phyloP scores from a whole-genome alignment of 2,888 invertebrate species.

The Thalpophila matura region DNA sequence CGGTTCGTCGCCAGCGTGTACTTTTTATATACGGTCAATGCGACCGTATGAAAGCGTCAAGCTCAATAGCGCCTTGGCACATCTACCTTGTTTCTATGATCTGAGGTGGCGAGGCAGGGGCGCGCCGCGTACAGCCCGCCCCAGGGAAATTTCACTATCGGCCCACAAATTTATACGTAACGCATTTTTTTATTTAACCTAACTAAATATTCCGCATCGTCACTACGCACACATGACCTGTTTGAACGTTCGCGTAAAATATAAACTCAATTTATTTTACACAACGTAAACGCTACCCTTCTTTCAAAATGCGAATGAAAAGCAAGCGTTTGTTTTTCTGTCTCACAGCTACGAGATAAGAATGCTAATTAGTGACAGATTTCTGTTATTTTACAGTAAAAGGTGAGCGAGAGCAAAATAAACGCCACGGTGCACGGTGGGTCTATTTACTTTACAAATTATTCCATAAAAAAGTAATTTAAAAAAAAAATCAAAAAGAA shows the following conservation, averaged over 20 bases:
- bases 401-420: conserved; percentile 1
- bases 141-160: conserved; percentile 58
- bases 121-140: conserved; percentile 31
- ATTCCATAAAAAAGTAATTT: no score
- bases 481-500: no score
- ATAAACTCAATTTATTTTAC: not conserved
- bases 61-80: no score
- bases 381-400: conserved; percentile 13
- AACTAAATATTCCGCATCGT: conserved; percentile 22
- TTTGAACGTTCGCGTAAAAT: not conserved
- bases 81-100: no score
- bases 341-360: conserved; percentile 1
- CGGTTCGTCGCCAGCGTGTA: no score
- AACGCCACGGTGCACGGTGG: not conserved
- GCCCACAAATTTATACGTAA: conserved; percentile 37
- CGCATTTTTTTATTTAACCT: conserved; percentile 40
- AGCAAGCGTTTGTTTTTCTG: not conserved
- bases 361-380: conserved; percentile 24
- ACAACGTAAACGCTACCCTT: not conserved
- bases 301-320: not conserved
- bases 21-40: no score
- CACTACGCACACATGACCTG: not conserved
- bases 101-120: no score
- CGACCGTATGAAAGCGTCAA: no score
- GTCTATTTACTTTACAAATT: not conserved